phyloP scores from a whole-genome alignment of 2,797 vertebrate genomes.

The Paramormyrops hopkinsi region DNA sequence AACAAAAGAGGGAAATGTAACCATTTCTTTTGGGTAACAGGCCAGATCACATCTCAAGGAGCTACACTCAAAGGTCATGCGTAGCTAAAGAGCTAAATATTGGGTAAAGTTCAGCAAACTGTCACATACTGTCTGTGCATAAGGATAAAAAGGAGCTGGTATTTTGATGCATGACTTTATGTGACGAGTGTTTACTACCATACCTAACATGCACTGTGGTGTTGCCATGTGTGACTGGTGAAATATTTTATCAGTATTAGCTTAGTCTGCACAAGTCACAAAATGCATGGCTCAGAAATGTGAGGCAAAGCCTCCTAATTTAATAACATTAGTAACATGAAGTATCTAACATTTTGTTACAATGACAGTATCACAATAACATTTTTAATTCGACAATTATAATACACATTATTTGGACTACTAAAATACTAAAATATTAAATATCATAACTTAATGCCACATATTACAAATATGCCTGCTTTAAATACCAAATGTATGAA shows the following conservation, averaged over 20 bases:
- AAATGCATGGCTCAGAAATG: neutral
- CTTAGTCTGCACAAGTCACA: neutral
- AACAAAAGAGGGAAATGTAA: conserved; percentile 15
- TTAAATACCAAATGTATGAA: neutral
- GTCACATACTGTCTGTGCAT: neutral
- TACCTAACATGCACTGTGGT: neutral
- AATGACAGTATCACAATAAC: neutral
- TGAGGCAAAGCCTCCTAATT: neutral
- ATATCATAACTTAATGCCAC: neutral
- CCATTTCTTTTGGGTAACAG: neutral
- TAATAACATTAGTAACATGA: neutral
- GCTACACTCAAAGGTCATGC: neutral
- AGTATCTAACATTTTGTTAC: neutral
- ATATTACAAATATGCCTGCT: neutral
- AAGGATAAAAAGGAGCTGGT: neutral
- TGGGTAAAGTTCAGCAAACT: neutral
- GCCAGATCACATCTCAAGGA: neutral
- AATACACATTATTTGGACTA: neutral
- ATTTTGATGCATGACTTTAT: neutral
- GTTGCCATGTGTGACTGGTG: neutral
- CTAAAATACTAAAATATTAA: neutral
- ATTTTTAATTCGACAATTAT: neutral
- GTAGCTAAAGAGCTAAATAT: neutral
- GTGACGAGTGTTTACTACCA: neutral
- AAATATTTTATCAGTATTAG: neutral